Evolutionary conservation across 2,113 vertebrate species (phyloP), one percentile per base, ranked within the genome.

Genomic region (Strix uralensis): DNA sequence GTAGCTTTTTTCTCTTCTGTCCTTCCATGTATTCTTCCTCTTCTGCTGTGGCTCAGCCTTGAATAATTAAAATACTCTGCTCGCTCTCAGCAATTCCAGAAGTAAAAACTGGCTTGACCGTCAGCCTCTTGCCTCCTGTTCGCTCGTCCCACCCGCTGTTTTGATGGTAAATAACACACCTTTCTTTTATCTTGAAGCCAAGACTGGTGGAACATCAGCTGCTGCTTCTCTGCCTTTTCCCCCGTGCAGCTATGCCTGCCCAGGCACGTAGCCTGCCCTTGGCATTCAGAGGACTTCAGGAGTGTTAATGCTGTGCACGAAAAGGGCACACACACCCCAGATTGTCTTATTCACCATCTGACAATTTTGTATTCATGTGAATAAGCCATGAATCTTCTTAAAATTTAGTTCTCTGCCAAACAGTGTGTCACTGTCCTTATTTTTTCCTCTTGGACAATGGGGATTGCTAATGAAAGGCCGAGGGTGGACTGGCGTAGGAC

Each of bases 371-470:
- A 18, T 61, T 36, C 8, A 47, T 7, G 9, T 6, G 16, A n/a
- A 14, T 34, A 44, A 77, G 29, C 32, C 25, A 5, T 2, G 7
- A 46, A 42, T 71, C 58, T 54, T 51, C 78, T 46, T 34, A 59
- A 78, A 38, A 46, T 16, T 29, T 36, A 14, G 11, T 51, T 46
- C 16, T 34, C 26, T 26, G 52, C 44, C 59, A 32, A 46, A 25
- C 15, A 7, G 34, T 2, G 7, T 19, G 34, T 34, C 29, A 0
- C 30, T 10, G 36, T 30, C 32, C 23, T 38, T 9, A 8, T 21
- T 44, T 21, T 23, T 38, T 58, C 46, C 16, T 57, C 30, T 22
- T 0, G 1, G 47, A 8, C 4, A 1, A 7, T 3, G 26, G n/a
- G 51, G 34, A 21, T 12, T 34, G 57, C 55, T 55, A 6, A 11